phyloP scores from a whole-genome alignment of 2,113 vertebrate species.

The Hippocampus barbouri region DNA sequence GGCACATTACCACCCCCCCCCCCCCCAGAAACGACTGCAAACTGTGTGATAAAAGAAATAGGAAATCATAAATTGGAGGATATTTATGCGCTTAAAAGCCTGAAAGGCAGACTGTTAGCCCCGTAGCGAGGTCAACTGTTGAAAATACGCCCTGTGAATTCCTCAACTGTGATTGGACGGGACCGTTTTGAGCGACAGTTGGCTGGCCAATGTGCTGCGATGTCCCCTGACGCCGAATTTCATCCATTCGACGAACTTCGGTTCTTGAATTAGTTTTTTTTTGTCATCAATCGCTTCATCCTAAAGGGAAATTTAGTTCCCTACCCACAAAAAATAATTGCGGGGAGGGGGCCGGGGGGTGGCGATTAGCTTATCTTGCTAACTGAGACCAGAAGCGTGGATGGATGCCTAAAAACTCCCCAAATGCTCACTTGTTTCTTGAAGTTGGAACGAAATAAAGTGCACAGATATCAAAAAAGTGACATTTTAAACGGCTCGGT shows the following conservation, averaged over 20 bases:
- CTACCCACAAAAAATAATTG: too few species aligned
- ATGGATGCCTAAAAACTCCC: background rate
- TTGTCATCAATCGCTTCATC: too few species aligned
- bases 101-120: background rate
- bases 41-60: slow-evolving; percentile 1
- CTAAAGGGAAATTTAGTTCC: too few species aligned
- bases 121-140: background rate
- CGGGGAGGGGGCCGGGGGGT: background rate
- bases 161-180: background rate
- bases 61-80: background rate
- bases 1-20: background rate
- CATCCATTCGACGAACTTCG: too few species aligned
- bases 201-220: background rate
- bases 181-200: background rate
- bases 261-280: too few species aligned
- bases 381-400: background rate
- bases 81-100: slow-evolving; percentile 5
- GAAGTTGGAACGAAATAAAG: background rate
- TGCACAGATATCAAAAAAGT: background rate
- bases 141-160: background rate
- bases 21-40: background rate
- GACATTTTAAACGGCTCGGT: background rate
- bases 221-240: too few species aligned
- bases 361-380: slow-evolving; percentile 4
- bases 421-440: background rate